These are phyloP conservation scores for Apodemia mormo DNA, from an alignment of 2,888 invertebrate species.

Conservation along the genomic window DNA sequence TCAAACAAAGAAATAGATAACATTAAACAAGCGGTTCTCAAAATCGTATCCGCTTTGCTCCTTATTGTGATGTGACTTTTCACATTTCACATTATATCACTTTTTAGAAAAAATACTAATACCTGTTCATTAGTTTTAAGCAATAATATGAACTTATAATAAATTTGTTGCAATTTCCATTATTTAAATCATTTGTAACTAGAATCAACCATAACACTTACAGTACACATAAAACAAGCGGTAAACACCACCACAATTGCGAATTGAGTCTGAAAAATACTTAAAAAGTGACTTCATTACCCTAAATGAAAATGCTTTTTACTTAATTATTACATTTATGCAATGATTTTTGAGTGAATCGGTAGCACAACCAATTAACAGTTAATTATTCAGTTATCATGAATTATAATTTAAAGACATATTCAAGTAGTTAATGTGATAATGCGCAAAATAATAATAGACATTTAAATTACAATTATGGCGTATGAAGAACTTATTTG, in stretches of 20 bases:
- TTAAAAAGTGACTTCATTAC: not conserved
- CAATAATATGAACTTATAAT: too few species aligned
- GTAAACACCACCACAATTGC: not conserved
- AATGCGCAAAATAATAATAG: not conserved
- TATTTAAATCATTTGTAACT: not conserved
- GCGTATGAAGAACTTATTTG: slow-evolving; percentile 2
- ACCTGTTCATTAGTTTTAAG: too few species aligned
- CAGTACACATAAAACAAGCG: not conserved
- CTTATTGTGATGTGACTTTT: too few species aligned
- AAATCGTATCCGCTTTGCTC: too few species aligned
- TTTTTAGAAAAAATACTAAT: too few species aligned
- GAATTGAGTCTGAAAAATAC: not conserved
- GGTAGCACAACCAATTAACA: not conserved
- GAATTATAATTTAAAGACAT: not conserved
- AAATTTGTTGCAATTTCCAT: too few species aligned
- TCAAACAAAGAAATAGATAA: too few species aligned
- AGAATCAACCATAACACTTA: not conserved
- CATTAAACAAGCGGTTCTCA: too few species aligned
- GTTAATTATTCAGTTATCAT: not conserved
- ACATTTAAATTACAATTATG: slow-evolving; percentile 1
- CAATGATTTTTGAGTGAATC: not conserved
- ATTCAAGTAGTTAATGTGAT: slow-evolving; percentile 3
- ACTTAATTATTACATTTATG: not conserved
- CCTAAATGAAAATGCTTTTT: not conserved
- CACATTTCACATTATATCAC: too few species aligned